Evolutionary conservation across 1,140 invertebrate species (phyloP).

Genomic region (Drosophila bocqueti): DNA sequence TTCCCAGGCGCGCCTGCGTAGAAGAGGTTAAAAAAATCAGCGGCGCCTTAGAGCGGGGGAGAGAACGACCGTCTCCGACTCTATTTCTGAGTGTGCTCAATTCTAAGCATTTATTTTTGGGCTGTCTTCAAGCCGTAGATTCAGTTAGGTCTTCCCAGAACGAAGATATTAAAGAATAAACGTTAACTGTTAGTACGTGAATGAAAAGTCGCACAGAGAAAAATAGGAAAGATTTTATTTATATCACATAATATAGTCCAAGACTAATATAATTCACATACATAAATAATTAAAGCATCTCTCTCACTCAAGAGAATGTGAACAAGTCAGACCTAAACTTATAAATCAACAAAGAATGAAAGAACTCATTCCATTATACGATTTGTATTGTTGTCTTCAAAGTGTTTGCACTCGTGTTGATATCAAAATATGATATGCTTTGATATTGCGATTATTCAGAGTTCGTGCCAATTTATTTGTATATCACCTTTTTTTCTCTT

Average conservation of each 20-base stretch:
- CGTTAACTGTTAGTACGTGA: conserved; percentile 22
- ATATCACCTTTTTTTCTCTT: conserved; percentile 6
- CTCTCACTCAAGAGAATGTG: not conserved
- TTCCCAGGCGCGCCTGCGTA: conserved; percentile 67
- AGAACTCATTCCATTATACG: conserved; percentile 8
- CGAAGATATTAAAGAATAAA: conserved; percentile 42
- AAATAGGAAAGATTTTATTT: not conserved
- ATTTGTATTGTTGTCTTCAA: conserved; percentile 4
- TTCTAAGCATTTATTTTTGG: conserved; percentile 63
- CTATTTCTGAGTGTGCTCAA: conserved; percentile 67
- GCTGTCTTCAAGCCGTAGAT: conserved; percentile 20
- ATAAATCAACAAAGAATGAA: not conserved
- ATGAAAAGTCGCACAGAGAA: not conserved
- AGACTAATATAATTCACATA: not conserved
- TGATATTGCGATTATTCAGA: conserved; percentile 12
- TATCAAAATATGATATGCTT: conserved; percentile 17
- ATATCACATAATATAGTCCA: not conserved
- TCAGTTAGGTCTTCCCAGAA: conserved; percentile 57
- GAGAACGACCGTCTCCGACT: conserved; percentile 31
- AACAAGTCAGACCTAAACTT: not conserved
- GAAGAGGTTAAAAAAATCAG: conserved; percentile 14
- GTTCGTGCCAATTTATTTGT: conserved; percentile 25
- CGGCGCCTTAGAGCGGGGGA: conserved; percentile 50
- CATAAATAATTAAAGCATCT: not conserved
- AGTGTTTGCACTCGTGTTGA: conserved; percentile 9